phyloP scores from a whole-genome alignment of 2,888 invertebrate genomes.

The Lobophora halterata region DNA sequence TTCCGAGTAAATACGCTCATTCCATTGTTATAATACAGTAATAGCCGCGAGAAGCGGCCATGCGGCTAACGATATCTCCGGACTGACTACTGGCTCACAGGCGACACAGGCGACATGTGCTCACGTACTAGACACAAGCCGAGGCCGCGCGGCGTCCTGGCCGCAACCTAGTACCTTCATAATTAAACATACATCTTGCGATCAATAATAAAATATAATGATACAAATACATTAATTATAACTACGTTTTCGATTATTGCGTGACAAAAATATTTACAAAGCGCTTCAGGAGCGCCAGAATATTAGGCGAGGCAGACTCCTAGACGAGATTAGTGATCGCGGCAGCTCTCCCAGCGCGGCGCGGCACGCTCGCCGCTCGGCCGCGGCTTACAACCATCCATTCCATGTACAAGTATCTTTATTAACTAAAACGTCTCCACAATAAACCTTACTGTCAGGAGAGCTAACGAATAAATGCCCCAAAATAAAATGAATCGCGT shows the following conservation, averaged over 20 bases:
- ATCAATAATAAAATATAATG: constrained; percentile 81
- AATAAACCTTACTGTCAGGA: constrained; percentile 62
- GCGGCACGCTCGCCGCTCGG: constrained; percentile 24
- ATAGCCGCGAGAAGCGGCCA: constrained; percentile 41
- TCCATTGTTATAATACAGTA: constrained; percentile 68
- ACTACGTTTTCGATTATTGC: constrained; percentile 79
- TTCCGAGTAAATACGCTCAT: constrained; percentile 74
- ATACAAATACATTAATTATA: constrained; percentile 80
- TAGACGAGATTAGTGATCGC: constrained; percentile 43
- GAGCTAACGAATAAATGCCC: constrained; percentile 70
- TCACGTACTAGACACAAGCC: constrained; percentile 34
- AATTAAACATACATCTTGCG: constrained; percentile 75
- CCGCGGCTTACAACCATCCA: constrained; percentile 25
- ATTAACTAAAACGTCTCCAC: constrained; percentile 72
- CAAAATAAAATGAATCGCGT: constrained; percentile 57
- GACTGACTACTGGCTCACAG: constrained; percentile 51
- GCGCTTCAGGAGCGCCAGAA: constrained; percentile 69
- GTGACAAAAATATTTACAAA: constrained; percentile 81
- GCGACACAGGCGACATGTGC: constrained; percentile 41
- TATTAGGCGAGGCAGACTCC: constrained; percentile 69
- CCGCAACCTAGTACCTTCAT: constrained; percentile 57
- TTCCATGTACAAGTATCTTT: constrained; percentile 60
- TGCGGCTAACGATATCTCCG: constrained; percentile 46
- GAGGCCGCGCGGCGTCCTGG: constrained; percentile 36
- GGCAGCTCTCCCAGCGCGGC: constrained; percentile 26